Base-by-base conservation (phyloP, 2,888 invertebrate genomes). In the Lasioglossum villosulum region DNA sequence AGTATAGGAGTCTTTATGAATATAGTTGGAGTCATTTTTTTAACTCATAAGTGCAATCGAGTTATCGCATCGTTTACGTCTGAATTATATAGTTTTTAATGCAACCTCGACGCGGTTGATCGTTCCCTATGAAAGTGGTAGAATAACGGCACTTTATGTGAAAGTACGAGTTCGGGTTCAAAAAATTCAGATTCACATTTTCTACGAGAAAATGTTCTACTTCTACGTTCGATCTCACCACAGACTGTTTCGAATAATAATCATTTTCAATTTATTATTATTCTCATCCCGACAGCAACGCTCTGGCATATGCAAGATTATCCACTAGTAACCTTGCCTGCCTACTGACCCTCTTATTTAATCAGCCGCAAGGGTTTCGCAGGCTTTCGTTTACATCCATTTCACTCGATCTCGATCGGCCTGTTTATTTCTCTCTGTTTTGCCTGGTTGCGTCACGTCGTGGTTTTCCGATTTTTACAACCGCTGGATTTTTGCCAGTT, bases 271-370 rank as follows among this genome's bases (percentile, higher is more conserved):
- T 63, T 79, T 59, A 34, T 63, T 78, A 5, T 78, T 78, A 37
- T 34, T 66, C n/a, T 48, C 39, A 14, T 66, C 42, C 63, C 14
- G 37, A 27, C 34, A 42, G 52, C n/a, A 34, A 70, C 16, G 30
- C 27, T 34, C 27, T 34, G 37, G 37, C 16, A 30, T 27, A 70
- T 70, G 39, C 39, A 27, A 82, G 75, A 78, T 84, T 80, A 83
- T 76, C 76, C 71, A 56, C 39, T 27, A 30, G 42, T 66, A 86
- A 84, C 75, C 77, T 84, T 89, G 78, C 39, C 70, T 75, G 56
- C 68, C 48, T 70, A 45, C 63, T 82, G 88, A 89, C 86, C 88
- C 83, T 82, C 76, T 89, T 88, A 82, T 37, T 86, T 89, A 86
- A 89, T 88, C 71, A 75, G 71, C 56, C 79, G 68, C 78, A 37